Percentiles rank a stretch among this genome's conserved stretches.
Conservation (phyloP, 2,113 vertebrate species). For the Ancistrus triradiatus region DNA sequence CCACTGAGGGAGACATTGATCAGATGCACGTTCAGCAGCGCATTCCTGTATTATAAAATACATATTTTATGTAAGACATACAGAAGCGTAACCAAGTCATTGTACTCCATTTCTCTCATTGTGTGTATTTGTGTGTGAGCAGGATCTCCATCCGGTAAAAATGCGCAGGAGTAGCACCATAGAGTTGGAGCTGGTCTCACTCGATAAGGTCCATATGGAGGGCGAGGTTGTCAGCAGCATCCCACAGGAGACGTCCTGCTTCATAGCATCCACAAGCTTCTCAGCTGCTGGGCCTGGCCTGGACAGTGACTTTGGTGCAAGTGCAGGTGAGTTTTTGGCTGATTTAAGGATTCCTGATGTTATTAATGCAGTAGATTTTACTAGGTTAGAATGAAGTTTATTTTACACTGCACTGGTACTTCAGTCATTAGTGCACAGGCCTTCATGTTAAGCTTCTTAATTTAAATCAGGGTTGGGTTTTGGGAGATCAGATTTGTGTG, state of each 20-base stretch:
- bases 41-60: no score
- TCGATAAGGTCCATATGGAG: constrained; percentile 49
- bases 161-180: constrained; percentile 56
- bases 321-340: constrained; percentile 64
- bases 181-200: constrained; percentile 43
- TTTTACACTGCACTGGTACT: no score
- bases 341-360: not conserved
- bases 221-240: constrained; percentile 56
- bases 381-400: no score
- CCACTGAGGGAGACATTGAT: no score
- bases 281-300: constrained; percentile 67
- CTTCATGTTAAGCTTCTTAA: no score
- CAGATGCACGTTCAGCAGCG: no score
- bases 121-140: constrained; percentile 17
- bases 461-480: no score
- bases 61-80: no score
- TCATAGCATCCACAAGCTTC: constrained; percentile 36
- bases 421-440: no score
- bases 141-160: constrained; percentile 15
- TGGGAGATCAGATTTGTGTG: no score
- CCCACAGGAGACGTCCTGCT: constrained; percentile 44
- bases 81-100: no score
- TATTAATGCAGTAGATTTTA: not conserved
- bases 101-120: no score
- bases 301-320: constrained; percentile 80